These are phyloP conservation scores for Podocnemis expansa DNA, from an alignment of 2,113 vertebrate species.

Conservation along the genomic window DNA sequence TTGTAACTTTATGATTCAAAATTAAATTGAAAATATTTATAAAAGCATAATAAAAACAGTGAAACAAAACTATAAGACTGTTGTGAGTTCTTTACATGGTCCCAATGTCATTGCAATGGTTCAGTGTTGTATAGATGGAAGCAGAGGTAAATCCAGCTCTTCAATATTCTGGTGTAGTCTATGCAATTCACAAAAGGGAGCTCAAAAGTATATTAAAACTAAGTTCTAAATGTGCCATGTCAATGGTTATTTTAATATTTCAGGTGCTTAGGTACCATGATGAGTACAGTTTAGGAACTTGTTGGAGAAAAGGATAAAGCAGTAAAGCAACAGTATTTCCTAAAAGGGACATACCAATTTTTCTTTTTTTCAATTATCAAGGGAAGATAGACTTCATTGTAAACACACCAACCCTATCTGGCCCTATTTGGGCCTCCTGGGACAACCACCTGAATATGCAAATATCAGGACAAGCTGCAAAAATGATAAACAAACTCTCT, in stretches of 20 bases:
- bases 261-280: not conserved
- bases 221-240: not conserved
- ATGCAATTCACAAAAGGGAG: not conserved
- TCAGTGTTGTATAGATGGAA: not conserved
- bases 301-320: not conserved
- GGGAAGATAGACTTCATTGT: not conserved
- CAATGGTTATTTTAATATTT: not conserved
- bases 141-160: rapidly evolving
- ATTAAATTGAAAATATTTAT: not conserved
- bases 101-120: not conserved
- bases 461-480: too few relatives aligned
- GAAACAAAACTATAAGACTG: not conserved
- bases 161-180: not conserved
- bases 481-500: too few relatives aligned
- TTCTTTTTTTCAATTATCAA: not conserved
- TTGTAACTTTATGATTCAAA: not conserved
- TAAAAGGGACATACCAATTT: not conserved
- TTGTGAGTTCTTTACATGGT: not conserved
- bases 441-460: too few relatives aligned
- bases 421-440: too few relatives aligned
- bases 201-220: not conserved
- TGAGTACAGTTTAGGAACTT: not conserved
- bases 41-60: not conserved
- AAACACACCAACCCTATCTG: rapidly evolving
- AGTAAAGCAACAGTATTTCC: not conserved